Evolutionary conservation across 1,140 invertebrate species (phyloP), one percentile per base, ranked within the genome.

Genomic region (Drosophila pectinifera): DNA sequence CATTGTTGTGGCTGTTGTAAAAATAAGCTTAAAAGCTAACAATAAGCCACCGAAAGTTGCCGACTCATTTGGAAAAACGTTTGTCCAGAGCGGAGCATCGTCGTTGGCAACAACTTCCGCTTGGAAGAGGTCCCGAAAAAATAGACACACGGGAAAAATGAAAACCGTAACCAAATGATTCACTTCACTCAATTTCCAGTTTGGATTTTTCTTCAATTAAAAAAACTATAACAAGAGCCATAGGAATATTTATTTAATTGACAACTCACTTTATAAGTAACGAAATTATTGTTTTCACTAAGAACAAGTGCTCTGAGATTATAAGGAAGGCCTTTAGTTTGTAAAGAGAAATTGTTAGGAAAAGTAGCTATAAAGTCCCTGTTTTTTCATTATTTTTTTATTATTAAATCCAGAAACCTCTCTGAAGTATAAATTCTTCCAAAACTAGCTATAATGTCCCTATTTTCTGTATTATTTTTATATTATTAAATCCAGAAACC

Each of bases 11-110:
- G 73, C 68, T 72, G 68, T 90, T 89, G 84, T 90, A 89, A 89
- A 89, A 89, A 90, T 89, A 89, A 89, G 84, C 84, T 89, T 84
- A 89, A 88, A 89, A 84, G 84, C 84, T 89, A 88, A 88, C 84
- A 88, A 88, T 89, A 89, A 88, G 84, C 83, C 68, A 73, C 57
- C 80, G 79, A 89, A 81, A 88, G 84, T 78, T 88, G 84, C 80
- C 80, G 82, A 89, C 84, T 88, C 84, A 88, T 84, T 89, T 89
- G 80, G 84, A 88, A 89, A 89, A 88, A 88, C 75, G 63, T 56
- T 67, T 38, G 54, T 36, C 73, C 48, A 49, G 28, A 10, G 11
- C 46, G 26, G 69, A 68, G 38, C 57, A 45, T 65, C 59, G 46
- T 24, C 26, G 56, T 8, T 42, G 69, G 69, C 78, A 38, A 63